Conservation (phyloP, 2,888 invertebrate species). For the Bembecia ichneumoniformis region DNA sequence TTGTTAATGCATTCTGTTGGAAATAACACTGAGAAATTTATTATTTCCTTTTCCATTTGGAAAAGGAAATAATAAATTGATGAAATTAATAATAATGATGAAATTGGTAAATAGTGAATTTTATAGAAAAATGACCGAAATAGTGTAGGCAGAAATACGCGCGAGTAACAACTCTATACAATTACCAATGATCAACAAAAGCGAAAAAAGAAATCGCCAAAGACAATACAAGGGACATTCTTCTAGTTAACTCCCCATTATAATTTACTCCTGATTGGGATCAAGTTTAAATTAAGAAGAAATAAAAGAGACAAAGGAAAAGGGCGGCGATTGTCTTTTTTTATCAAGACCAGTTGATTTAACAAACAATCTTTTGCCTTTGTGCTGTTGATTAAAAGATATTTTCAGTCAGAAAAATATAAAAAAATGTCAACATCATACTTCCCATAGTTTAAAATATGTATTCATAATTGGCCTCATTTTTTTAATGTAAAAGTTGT, state of each 20-base stretch:
- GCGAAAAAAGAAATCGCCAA: slow-evolving; percentile 35
- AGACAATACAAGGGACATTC: slow-evolving; percentile 64
- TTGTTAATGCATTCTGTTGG: too few relatives aligned
- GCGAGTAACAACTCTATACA: slow-evolving; percentile 34
- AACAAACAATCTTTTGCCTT: slow-evolving; percentile 52
- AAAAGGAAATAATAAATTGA: too few relatives aligned
- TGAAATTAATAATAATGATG: too few relatives aligned
- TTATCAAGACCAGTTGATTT: slow-evolving; percentile 62
- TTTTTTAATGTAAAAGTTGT: too few relatives aligned
- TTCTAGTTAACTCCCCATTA: slow-evolving; percentile 66
- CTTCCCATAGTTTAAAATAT: too few relatives aligned
- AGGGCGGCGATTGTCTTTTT: slow-evolving; percentile 45
- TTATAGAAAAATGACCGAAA: neutral
- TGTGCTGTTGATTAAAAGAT: slow-evolving; percentile 38
- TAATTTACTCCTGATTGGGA: slow-evolving; percentile 71
- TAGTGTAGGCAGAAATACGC: neutral
- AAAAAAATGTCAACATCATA: too few relatives aligned
- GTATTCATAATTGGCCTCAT: too few relatives aligned
- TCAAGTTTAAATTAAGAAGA: slow-evolving; percentile 71
- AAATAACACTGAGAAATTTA: too few relatives aligned
- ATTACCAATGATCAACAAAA: slow-evolving; percentile 46
- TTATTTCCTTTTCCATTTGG: too few relatives aligned
- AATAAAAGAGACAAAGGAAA: slow-evolving; percentile 55
- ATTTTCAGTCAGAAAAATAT: slow-evolving; percentile 5
- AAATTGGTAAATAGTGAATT: too few relatives aligned